Conservation (phyloP, 2,113 vertebrate species). For the Neolamprologus tretocephalus region DNA sequence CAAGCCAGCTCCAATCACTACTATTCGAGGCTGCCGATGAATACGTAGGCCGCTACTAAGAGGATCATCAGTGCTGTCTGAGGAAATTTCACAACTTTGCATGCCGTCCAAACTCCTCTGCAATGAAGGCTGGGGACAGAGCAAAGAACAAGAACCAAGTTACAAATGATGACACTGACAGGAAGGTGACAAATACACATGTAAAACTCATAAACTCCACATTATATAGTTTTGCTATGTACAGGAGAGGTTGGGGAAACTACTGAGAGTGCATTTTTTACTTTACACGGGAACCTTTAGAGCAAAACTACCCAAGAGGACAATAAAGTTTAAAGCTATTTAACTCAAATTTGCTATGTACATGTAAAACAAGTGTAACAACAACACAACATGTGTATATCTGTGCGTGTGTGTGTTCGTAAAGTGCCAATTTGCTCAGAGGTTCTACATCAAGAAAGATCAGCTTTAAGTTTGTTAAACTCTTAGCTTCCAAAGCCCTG, state of each 20-base stretch:
- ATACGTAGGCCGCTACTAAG: constrained; percentile 88
- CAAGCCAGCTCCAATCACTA: constrained; percentile 93
- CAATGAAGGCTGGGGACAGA: constrained; percentile 77
- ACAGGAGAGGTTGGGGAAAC: neutral
- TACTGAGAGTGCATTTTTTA: neutral
- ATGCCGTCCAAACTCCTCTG: constrained; percentile 96
- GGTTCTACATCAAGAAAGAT: neutral
- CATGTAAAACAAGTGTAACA: neutral
- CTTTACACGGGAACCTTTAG: neutral
- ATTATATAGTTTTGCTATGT: neutral
- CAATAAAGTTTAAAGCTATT: neutral
- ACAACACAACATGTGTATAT: neutral
- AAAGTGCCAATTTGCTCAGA: neutral
- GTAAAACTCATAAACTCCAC: neutral
- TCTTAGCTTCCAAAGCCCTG: neutral
- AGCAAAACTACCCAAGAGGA: neutral
- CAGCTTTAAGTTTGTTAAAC: neutral
- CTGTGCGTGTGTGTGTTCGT: neutral
- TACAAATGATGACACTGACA: neutral
- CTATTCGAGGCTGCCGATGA: constrained; percentile 96
- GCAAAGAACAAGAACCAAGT: neutral
- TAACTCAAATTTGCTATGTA: neutral
- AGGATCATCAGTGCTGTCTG: constrained; percentile 99
- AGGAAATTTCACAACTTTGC: constrained; percentile 99
- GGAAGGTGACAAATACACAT: neutral